Conservation (phyloP, 2,113 vertebrate species). For the Sphaerodactylus townsendi region DNA sequence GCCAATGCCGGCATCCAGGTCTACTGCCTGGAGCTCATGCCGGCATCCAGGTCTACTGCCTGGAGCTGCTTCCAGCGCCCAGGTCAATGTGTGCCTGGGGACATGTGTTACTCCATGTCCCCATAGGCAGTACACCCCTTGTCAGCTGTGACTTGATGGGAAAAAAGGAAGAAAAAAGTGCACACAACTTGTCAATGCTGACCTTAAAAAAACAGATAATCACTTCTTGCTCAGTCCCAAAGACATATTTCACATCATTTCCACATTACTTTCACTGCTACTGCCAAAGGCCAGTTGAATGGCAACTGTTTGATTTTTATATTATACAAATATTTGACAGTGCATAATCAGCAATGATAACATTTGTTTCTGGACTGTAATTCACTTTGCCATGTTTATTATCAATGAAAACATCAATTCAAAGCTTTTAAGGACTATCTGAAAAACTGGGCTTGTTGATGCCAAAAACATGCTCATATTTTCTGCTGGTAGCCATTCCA, state of each 20-base stretch:
- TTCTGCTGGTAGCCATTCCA: no score
- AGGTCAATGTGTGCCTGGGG: no score
- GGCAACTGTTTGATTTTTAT: conserved; percentile 6
- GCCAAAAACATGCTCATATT: no score
- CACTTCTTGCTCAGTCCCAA: neutral
- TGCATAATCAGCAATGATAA: neutral
- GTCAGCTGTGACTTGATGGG: no score
- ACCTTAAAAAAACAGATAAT: neutral
- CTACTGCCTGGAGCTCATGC: no score
- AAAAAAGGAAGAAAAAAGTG: neutral
- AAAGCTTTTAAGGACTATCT: no score
- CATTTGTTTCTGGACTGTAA: neutral
- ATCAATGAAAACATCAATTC: neutral
- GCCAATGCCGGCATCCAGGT: no score
- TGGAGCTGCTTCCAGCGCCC: no score
- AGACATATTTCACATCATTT: neutral
- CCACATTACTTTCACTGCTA: neutral
- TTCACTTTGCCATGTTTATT: conserved; percentile 1
- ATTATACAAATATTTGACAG: conserved; percentile 14
- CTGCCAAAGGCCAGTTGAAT: neutral
- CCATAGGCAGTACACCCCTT: no score
- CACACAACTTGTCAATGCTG: neutral
- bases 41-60: no score
- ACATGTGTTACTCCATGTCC: no score
- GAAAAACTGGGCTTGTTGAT: no score